Evolutionary conservation across 2,888 invertebrate genomes (phyloP).

Genomic region (Parthenolecanium corni): DNA sequence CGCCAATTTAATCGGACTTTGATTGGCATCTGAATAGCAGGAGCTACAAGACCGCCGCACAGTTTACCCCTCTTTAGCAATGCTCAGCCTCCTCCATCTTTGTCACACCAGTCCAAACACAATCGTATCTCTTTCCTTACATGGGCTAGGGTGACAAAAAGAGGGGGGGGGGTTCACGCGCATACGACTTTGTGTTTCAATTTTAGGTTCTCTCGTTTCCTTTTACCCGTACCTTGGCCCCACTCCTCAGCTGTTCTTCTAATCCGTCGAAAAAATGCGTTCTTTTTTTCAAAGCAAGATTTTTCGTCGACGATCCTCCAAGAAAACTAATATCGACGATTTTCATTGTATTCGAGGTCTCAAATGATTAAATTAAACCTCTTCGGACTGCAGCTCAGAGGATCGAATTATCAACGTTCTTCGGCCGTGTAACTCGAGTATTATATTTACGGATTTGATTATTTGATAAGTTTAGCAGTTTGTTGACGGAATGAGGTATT

Average conservation of each 20-base stretch:
- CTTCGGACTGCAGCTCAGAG: neutral
- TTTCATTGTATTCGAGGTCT: neutral
- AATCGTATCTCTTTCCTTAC: neutral
- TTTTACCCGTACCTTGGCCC: neutral
- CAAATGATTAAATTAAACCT: conserved; percentile 4
- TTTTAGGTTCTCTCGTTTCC: neutral
- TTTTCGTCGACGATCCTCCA: neutral
- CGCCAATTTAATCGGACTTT: conserved; percentile 25
- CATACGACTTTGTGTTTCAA: neutral
- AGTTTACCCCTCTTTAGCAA: no score
- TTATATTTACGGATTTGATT: no score
- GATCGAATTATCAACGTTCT: conserved; percentile 8
- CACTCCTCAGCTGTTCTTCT: neutral
- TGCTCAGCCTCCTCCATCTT: no score
- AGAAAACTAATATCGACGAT: conserved; percentile 14
- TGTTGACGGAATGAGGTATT: no score
- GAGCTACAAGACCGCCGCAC: neutral
- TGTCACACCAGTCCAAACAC: conserved; percentile 6
- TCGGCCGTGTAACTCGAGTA: no score
- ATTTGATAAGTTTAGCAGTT: no score
- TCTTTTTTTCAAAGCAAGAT: neutral
- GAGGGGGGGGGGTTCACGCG: neutral
- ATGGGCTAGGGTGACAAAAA: no score
- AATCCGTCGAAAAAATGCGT: conserved; percentile 27
- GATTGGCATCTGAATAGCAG: conserved; percentile 27